Percentiles rank a stretch among this genome's conserved stretches.
These are phyloP conservation scores for Trichogramma pretiosum DNA, from an alignment of 1,140 invertebrate species.

Conservation along the genomic window DNA sequence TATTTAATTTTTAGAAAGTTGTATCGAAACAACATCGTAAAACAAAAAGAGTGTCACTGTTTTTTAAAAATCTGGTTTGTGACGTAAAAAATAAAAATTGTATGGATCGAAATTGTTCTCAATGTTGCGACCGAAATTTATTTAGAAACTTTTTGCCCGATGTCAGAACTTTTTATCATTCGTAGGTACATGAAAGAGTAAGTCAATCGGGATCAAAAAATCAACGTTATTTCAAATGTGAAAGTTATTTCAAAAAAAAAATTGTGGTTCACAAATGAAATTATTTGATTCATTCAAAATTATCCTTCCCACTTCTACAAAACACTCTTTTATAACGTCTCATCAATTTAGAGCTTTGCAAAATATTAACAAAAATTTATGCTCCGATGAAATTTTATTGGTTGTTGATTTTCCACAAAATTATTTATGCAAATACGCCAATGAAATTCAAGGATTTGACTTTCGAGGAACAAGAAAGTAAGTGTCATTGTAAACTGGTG, in stretches of 20 bases:
- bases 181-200: conserved; percentile 16
- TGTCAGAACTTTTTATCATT: conserved; percentile 11
- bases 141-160: conserved; percentile 6
- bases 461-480: conserved; percentile 30
- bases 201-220: conserved; percentile 12
- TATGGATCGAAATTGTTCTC: conserved; percentile 15
- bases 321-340: conserved; percentile 26
- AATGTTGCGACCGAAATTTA: conserved; percentile 13
- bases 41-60: conserved; percentile 15
- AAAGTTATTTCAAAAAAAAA: conserved; percentile 20
- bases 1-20: conserved; percentile 6
- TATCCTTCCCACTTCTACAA: conserved; percentile 17
- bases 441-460: conserved; percentile 31
- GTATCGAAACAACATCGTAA: conserved; percentile 6
- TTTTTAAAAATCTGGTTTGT: conserved; percentile 17
- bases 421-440: conserved; percentile 29
- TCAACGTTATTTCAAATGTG: conserved; percentile 18
- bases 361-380: conserved; percentile 29
- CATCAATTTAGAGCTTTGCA: conserved; percentile 26
- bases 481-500: conserved; percentile 32
- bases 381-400: conserved; percentile 25
- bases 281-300: conserved; percentile 10
- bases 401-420: conserved; percentile 36
- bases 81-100: conserved; percentile 19
- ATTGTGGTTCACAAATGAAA: conserved; percentile 14